Evolutionary conservation across 2,797 vertebrate genomes (phyloP).

Genomic region (Pipistrellus nathusii): DNA sequence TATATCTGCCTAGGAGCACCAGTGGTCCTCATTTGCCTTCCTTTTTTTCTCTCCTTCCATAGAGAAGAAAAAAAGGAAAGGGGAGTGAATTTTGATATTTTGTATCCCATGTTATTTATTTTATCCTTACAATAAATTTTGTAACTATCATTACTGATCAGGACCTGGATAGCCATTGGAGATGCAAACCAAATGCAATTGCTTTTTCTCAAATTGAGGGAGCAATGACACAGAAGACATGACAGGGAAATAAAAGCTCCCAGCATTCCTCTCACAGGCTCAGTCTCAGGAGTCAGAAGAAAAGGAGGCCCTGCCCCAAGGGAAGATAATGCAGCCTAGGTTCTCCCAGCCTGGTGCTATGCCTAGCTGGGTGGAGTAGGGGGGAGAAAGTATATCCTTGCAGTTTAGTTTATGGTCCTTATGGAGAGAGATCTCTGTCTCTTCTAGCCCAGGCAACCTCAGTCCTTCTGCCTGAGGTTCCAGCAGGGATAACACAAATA

Average conservation of each 20-base stretch:
- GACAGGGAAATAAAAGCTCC: neutral
- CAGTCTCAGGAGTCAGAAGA: neutral
- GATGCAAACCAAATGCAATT: neutral
- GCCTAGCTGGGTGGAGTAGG: neutral
- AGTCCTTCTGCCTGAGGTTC: neutral
- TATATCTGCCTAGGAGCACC: neutral
- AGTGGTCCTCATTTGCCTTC: neutral
- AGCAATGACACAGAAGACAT: neutral
- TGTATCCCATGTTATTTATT: neutral
- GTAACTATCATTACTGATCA: neutral
- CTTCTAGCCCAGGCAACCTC: neutral
- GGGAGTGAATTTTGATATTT: neutral
- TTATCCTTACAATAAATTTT: neutral
- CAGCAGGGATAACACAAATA: neutral
- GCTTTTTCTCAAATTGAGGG: neutral
- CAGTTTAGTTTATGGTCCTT: neutral
- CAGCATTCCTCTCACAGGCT: neutral
- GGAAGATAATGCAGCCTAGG: fast-evolving
- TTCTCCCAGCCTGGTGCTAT: neutral
- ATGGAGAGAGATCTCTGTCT: neutral
- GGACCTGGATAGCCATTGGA: neutral
- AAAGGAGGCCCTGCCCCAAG: neutral
- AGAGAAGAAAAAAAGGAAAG: neutral
- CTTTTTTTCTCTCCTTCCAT: neutral
- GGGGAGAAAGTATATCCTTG: neutral